Evolutionary conservation across 2,888 invertebrate species (phyloP).

Genomic region (Mimumesa dahlbomi): DNA sequence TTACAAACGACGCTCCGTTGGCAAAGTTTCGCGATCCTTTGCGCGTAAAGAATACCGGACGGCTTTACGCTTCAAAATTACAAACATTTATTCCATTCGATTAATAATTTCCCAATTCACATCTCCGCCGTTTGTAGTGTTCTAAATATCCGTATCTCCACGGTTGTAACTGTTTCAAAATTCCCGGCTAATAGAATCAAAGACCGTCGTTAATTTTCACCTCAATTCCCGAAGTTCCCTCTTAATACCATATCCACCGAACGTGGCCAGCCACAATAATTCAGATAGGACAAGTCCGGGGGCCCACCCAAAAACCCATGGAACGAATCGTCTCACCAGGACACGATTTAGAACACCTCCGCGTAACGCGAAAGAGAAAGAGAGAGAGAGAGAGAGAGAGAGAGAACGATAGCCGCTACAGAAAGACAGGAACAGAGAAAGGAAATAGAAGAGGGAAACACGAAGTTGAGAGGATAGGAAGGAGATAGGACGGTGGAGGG

Average conservation of each 20-base stretch:
- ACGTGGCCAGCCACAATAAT: conserved; percentile 40
- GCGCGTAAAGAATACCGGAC: too few relatives aligned
- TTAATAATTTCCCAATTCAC: too few relatives aligned
- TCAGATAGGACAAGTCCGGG: conserved; percentile 36
- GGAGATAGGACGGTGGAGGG: conserved; percentile 27
- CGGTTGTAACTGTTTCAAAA: too few relatives aligned
- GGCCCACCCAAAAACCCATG: conserved; percentile 45
- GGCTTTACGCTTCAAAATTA: too few relatives aligned
- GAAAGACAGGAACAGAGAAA: conserved; percentile 29
- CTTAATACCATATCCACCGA: background rate
- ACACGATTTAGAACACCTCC: conserved; percentile 71
- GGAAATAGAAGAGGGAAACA: conserved; percentile 38
- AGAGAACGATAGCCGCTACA: conserved; percentile 10
- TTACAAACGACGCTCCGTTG: too few relatives aligned
- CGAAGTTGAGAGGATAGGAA: conserved; percentile 30
- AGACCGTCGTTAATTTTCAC: too few relatives aligned
- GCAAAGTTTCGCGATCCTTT: too few relatives aligned
- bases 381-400: conserved; percentile 13
- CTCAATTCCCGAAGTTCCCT: too few relatives aligned
- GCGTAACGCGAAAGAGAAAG: conserved; percentile 42
- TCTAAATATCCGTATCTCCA: too few relatives aligned
- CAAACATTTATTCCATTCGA: too few relatives aligned
- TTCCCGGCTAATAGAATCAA: too few relatives aligned
- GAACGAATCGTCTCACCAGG: conserved; percentile 42
- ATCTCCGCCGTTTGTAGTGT: too few relatives aligned